A percentile compares a stretch with the other conserved stretches of the same genome.
Evolutionary conservation across 2,113 vertebrate species (phyloP).

Genomic region (Muntiacus muntjak): DNA sequence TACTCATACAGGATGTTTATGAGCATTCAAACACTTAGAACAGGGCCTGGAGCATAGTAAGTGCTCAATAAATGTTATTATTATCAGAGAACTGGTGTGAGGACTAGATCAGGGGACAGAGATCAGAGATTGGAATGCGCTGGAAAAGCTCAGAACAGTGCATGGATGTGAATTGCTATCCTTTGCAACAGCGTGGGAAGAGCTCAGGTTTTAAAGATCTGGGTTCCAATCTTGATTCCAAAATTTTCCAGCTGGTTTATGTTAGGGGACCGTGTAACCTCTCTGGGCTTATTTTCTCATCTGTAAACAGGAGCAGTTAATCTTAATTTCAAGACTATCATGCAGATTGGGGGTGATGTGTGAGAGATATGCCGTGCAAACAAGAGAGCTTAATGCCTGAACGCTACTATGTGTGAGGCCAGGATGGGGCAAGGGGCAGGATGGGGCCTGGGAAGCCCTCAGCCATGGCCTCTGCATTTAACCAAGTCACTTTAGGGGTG

Average conservation of each 20-base stretch:
- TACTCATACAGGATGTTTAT: not conserved
- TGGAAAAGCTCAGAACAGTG: not conserved
- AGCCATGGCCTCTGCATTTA: not conserved
- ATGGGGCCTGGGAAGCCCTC: not conserved
- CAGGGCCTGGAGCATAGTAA: not conserved
- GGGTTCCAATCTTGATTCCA: not conserved
- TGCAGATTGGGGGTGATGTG: not conserved
- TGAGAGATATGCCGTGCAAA: fast-evolving
- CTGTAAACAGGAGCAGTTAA: not conserved
- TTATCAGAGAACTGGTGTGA: not conserved
- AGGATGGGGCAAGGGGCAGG: not conserved
- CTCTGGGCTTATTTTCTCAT: not conserved
- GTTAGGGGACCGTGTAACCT: not conserved
- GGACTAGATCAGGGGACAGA: not conserved
- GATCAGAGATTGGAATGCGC: not conserved
- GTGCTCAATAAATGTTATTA: not conserved
- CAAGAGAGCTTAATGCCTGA: not conserved
- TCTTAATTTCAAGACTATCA: not conserved
- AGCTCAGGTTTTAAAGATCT: not conserved
- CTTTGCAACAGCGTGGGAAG: not conserved
- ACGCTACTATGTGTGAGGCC: too few relatives aligned
- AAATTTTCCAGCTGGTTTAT: not conserved
- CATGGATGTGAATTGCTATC: not conserved
- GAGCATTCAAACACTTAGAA: not conserved
- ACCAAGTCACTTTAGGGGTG: not conserved